These are phyloP conservation scores for Zaprionus taronus DNA, from an alignment of 1,140 invertebrate species.

Conservation along the genomic window DNA sequence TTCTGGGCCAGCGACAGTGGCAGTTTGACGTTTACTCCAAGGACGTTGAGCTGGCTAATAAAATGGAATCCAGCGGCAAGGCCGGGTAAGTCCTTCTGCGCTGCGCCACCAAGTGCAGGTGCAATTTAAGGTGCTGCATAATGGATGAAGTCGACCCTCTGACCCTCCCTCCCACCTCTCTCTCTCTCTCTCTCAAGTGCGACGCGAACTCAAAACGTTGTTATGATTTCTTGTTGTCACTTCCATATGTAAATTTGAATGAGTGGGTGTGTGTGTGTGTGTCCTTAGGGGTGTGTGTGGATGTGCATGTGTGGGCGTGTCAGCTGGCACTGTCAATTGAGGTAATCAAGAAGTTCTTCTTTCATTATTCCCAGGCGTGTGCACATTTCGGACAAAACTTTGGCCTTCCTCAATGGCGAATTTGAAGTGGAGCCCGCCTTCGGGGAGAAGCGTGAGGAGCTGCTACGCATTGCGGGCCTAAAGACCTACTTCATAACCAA, in stretches of 20 bases:
- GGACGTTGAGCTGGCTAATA: slow-evolving; percentile 98
- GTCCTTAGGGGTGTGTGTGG: not conserved
- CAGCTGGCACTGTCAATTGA: not conserved
- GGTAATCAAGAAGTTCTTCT: not conserved
- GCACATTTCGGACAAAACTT: slow-evolving; percentile 97
- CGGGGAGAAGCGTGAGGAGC: slow-evolving; percentile 94
- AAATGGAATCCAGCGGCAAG: slow-evolving; percentile 98
- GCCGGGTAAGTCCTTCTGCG: slow-evolving; percentile 91
- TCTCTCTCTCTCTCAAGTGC: not conserved
- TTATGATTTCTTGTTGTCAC: slow-evolving; percentile 63
- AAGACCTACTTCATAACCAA: slow-evolving; percentile 96
- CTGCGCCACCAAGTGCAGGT: not conserved
- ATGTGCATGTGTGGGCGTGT: not conserved
- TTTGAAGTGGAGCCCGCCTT: slow-evolving; percentile 97
- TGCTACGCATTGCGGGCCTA: slow-evolving; percentile 93
- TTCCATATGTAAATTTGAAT: slow-evolving; percentile 63
- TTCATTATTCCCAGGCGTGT: slow-evolving; percentile 89
- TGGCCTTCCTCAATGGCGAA: slow-evolving; percentile 95
- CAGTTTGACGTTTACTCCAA: slow-evolving; percentile 99
- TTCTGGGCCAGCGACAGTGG: slow-evolving; percentile 98
- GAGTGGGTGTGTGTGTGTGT: not conserved
- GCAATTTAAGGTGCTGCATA: slow-evolving; percentile 42
- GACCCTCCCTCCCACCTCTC: no score
- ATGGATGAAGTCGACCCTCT: slow-evolving; percentile 42
- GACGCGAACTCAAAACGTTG: slow-evolving; percentile 7